Percentiles rank a stretch among this genome's conserved stretches.
phyloP scores from a whole-genome alignment of 2,888 invertebrate genomes.

The Aphrophora alni region DNA sequence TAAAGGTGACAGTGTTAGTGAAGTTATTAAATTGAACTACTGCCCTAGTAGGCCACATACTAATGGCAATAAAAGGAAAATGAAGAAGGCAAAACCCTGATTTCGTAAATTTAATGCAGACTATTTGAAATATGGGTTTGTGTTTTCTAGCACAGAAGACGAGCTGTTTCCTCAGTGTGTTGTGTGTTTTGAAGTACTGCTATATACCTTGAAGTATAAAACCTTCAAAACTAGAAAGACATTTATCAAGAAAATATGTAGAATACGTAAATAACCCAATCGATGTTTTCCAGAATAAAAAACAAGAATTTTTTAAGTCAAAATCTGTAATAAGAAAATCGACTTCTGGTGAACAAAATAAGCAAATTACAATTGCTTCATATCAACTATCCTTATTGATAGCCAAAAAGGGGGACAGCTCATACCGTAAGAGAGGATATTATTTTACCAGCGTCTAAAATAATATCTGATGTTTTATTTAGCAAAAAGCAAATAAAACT shows the following conservation, averaged over 20 bases:
- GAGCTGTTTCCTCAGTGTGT: conserved; percentile 47
- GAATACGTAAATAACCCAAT: conserved; percentile 21
- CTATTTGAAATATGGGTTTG: conserved; percentile 48
- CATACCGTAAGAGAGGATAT: conserved; percentile 35
- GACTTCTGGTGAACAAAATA: no score
- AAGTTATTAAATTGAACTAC: neutral
- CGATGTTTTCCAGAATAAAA: conserved; percentile 25
- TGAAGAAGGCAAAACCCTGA: neutral
- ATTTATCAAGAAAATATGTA: conserved; percentile 43
- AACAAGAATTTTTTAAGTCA: conserved; percentile 42
- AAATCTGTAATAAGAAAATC: conserved; percentile 42
- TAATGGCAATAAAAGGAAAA: neutral
- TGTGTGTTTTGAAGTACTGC: conserved; percentile 47
- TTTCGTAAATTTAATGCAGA: neutral
- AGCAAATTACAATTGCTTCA: no score
- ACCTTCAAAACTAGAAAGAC: no score
- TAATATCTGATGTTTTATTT: conserved; percentile 15
- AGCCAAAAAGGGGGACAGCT: conserved; percentile 41
- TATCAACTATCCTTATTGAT: conserved; percentile 41
- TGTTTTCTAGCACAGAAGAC: conserved; percentile 43
- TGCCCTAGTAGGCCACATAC: neutral
- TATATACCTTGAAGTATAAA: conserved; percentile 48
- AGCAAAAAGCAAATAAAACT: conserved; percentile 24
- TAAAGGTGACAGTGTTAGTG: neutral
- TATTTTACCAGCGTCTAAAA: conserved; percentile 31